Evolutionary conservation across 2,888 invertebrate species (phyloP), one percentile per base, ranked within the genome.

Genomic region (Rotaria macrura): DNA sequence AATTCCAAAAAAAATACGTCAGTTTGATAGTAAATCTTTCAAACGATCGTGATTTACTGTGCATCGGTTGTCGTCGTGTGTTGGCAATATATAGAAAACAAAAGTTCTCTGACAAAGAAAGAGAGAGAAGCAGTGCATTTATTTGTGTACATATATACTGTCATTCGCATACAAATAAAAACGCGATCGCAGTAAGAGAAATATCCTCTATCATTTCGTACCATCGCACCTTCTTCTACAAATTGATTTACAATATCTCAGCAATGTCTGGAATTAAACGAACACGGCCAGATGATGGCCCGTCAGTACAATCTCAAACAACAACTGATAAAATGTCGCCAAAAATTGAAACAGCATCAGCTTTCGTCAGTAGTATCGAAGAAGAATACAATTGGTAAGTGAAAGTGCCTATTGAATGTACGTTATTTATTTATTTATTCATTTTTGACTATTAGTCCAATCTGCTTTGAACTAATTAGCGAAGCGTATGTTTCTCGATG

Each of bases 401-500:
- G 20, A 25, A 43, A 43, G 43, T 23, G 40, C 17, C n/a, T 5
- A 6, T 17, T 20, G 38, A 23, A 9, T 74, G 3, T 29, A 74
- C n/a, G 4, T 25, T 25, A 10, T 2, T 38, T 1, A 40, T 20
- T 34, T 17, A 7, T 20, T 17, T 1, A 5, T 65, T 23, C 20
- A 3, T 1, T 9, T 34, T 25, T 65, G 5, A 34, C 6, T 34
- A 43, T 43, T 43, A 79, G 95, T 90, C 95, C 95, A 0, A 94
- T 96, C 85, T 96, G 96, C 91, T 94, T 95, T 91, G 95, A 95
- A 90, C 91, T 95, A 84, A 95, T 96, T 87, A 94, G 94, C 88
- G 95, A 95, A 90, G 95, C 96, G 0, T 94, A 95, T 91, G 95
- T 96, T 89, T 96, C 96, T 0, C 93, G 94, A 88, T 96, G 96